A percentile compares a stretch with the other conserved stretches of the same genome.
phyloP scores from a whole-genome alignment of 2,797 vertebrate genomes.

The Clangula hyemalis region DNA sequence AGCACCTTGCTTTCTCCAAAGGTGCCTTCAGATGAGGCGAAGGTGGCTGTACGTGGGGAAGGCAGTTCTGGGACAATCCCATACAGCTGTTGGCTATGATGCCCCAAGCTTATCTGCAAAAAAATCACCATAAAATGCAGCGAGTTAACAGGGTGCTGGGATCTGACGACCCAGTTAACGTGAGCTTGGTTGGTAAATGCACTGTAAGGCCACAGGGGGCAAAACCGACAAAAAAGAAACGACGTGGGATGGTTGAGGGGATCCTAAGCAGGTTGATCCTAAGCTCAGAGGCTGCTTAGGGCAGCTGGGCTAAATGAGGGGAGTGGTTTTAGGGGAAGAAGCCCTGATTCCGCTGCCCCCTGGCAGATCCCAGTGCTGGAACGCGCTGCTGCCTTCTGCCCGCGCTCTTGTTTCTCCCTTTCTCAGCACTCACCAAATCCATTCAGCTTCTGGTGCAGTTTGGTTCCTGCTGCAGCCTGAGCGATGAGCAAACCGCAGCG shows the following conservation, averaged over 20 bases:
- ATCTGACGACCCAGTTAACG: not conserved
- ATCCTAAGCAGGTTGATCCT: not conserved
- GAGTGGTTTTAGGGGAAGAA: no score
- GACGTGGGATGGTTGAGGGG: no score
- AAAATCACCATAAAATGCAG: not conserved
- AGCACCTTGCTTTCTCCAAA: not conserved
- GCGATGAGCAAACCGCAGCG: not conserved
- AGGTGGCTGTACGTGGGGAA: not conserved
- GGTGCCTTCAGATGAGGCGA: not conserved
- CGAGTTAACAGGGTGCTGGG: not conserved
- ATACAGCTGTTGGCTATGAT: no score
- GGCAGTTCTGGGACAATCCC: not conserved
- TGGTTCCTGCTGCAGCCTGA: not conserved
- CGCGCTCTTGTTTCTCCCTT: not conserved
- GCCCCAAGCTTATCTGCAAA: not conserved
- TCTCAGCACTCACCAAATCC: not conserved
- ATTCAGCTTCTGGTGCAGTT: not conserved
- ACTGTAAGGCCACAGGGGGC: not conserved
- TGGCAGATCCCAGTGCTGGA: no score
- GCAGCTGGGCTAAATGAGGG: no score
- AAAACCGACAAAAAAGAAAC: not conserved
- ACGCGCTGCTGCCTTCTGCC: no score
- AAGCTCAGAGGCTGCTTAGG: no score
- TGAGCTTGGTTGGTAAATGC: no score
- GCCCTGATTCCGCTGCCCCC: no score